These are phyloP conservation scores for Lophius piscatorius DNA, from an alignment of 2,113 vertebrate genomes.

Conservation along the genomic window DNA sequence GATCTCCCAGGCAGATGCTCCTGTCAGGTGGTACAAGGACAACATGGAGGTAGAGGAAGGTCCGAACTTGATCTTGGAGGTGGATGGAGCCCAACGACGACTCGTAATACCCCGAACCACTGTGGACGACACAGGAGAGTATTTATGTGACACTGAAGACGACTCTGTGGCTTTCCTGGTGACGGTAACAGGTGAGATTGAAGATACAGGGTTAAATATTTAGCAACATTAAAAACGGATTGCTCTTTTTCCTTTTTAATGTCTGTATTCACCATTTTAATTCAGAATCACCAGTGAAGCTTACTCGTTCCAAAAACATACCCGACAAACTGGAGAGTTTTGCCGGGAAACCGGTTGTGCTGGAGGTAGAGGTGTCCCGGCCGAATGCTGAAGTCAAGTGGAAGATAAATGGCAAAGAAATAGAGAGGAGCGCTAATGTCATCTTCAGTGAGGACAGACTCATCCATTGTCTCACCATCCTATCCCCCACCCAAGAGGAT, in stretches of 20 bases:
- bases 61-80: conserved; percentile 76
- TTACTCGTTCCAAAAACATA: conserved; percentile 49
- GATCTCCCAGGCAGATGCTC: conserved; percentile 74
- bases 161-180: conserved; percentile 86
- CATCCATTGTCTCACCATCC: conserved; percentile 72
- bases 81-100: conserved; percentile 67
- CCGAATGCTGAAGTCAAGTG: conserved; percentile 75
- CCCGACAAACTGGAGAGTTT: conserved; percentile 48
- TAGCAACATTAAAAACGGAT: background rate
- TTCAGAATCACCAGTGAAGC: conserved; percentile 72
- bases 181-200: conserved; percentile 82
- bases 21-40: conserved; percentile 86
- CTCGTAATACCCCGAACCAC: conserved; percentile 81
- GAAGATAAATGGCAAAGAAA: conserved; percentile 68
- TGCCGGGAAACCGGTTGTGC: conserved; percentile 66
- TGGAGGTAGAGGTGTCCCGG: conserved; percentile 75
- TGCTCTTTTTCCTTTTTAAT: background rate
- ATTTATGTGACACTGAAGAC: conserved; percentile 84
- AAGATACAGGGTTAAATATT: background rate
- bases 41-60: conserved; percentile 82
- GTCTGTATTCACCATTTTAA: background rate
- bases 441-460: conserved; percentile 64
- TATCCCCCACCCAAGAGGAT: conserved; percentile 56
- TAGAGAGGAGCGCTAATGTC: conserved; percentile 65
- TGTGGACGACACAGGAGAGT: conserved; percentile 82